These are phyloP conservation scores for Stylophora pistillata DNA, from an alignment of 64 coral and sea anemone genomes.

Conservation along the genomic window DNA sequence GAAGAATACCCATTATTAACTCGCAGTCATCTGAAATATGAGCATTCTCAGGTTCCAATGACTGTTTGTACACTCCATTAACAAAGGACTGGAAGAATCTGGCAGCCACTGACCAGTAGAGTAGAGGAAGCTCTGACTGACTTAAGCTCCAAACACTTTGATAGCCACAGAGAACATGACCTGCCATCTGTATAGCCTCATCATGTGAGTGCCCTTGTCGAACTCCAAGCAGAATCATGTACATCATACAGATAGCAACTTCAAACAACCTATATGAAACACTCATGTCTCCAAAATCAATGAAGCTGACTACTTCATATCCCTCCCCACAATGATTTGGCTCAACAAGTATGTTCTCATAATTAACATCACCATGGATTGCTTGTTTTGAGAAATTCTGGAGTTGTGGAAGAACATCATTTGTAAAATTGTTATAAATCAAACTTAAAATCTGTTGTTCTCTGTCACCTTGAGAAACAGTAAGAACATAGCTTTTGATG, in stretches of 20 bases:
- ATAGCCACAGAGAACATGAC: slow-evolving; percentile 55
- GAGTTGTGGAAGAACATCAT: slow-evolving; percentile 36
- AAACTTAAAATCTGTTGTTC: background rate
- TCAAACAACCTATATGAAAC: slow-evolving; percentile 57
- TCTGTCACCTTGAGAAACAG: background rate
- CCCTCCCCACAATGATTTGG: background rate
- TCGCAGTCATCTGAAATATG: slow-evolving; percentile 13
- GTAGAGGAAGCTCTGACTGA: background rate
- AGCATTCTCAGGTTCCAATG: slow-evolving; percentile 50
- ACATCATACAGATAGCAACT: slow-evolving; percentile 60
- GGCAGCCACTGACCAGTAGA: slow-evolving; percentile 53
- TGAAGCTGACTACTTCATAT: slow-evolving; percentile 20
- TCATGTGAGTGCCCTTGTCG: slow-evolving; percentile 16
- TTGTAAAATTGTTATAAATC: slow-evolving; percentile 9
- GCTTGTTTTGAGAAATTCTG: slow-evolving; percentile 19
- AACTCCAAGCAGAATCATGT: slow-evolving; percentile 23
- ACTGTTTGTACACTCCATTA: slow-evolving; percentile 35
- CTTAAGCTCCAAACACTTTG: slow-evolving; percentile 14
- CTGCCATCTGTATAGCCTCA: slow-evolving; percentile 27
- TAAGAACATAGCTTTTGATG: background rate
- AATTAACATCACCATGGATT: slow-evolving; percentile 68
- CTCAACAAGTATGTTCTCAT: slow-evolving; percentile 49
- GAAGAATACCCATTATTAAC: slow-evolving; percentile 25
- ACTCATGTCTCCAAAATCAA: slow-evolving; percentile 61
- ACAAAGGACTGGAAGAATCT: slow-evolving; percentile 50